Conservation (phyloP, 30 jellyfish, hydroid and myxozoan species). For the Aurelia aurita region DNA sequence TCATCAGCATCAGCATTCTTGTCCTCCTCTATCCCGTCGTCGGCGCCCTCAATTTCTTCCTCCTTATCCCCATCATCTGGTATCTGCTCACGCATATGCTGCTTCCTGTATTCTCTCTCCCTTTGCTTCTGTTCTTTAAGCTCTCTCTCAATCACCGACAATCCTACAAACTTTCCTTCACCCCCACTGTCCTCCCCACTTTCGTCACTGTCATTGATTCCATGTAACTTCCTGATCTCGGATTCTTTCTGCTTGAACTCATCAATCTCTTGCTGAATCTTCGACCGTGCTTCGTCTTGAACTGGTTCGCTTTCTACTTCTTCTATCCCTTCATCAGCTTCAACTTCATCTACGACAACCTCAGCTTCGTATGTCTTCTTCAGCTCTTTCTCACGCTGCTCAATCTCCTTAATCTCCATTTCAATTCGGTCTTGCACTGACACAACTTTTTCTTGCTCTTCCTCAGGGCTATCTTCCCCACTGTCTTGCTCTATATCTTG, state of each 20-base stretch:
- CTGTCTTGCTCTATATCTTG: constrained; percentile 12
- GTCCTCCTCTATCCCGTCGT: not conserved
- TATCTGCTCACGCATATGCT: constrained; percentile 2
- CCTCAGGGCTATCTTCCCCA: constrained; percentile 58
- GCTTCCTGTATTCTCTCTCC: constrained; percentile 58
- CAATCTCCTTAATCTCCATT: constrained; percentile 67
- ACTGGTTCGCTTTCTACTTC: not conserved
- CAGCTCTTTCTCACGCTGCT: constrained; percentile 58
- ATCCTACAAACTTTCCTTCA: not conserved
- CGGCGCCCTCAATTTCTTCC: not conserved
- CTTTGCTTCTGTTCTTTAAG: constrained; percentile 55
- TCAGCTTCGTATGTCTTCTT: constrained; percentile 31
- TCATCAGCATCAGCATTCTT: not conserved
- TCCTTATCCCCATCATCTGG: not conserved
- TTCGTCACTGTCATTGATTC: constrained; percentile 23
- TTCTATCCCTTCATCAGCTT: constrained; percentile 36
- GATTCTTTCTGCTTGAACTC: constrained; percentile 62
- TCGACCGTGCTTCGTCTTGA: constrained; percentile 27
- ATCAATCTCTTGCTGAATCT: constrained; percentile 77
- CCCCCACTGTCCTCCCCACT: constrained; percentile 55
- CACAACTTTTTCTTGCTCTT: constrained; percentile 8
- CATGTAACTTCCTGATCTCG: constrained; percentile 60
- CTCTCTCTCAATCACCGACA: constrained; percentile 58
- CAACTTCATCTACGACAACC: constrained; percentile 6
- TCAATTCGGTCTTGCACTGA: constrained; percentile 76